Conservation (phyloP, 35 echinoderm and acorn worm genomes). For the Ophioderma brevispina region DNA sequence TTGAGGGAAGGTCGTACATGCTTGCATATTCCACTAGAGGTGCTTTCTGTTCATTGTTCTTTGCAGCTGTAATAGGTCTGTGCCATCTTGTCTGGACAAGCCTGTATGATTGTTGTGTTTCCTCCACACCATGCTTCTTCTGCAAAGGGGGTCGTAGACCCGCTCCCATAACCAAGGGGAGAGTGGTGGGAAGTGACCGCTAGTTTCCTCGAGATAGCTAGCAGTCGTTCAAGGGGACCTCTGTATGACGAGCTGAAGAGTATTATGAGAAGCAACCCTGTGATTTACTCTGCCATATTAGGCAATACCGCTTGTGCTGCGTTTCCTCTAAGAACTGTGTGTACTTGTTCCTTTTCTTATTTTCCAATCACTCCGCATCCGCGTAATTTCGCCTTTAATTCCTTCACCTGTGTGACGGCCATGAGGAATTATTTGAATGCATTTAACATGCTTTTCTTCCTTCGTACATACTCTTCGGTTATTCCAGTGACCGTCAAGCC, state of each 20-base stretch:
- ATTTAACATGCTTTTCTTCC: not conserved
- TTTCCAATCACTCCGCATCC: not conserved
- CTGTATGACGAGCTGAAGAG: not conserved
- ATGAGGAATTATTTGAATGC: not conserved
- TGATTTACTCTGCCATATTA: not conserved
- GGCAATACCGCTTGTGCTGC: not conserved
- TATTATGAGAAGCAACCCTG: conserved; percentile 1
- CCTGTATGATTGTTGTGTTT: conserved; percentile 18
- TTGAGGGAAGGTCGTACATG: too few species aligned
- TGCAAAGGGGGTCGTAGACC: not conserved
- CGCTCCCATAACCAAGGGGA: not conserved
- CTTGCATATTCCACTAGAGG: too few species aligned
- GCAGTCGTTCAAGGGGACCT: not conserved
- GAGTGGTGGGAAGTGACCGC: not conserved
- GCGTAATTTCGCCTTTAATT: not conserved
- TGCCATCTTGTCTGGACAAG: too few species aligned
- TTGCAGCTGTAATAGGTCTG: too few species aligned
- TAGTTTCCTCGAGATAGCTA: not conserved
- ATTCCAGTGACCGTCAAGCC: conserved; percentile 14
- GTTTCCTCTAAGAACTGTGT: not conserved
- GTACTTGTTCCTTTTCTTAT: not conserved
- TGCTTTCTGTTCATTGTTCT: too few species aligned
- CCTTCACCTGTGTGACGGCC: not conserved
- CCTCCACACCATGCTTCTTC: not conserved
- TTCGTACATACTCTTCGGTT: not conserved